Percentiles rank a stretch among this genome's conserved stretches.
These are phyloP conservation scores for Syrmaticus mikado DNA, from an alignment of 2,113 vertebrate genomes.

Conservation along the genomic window DNA sequence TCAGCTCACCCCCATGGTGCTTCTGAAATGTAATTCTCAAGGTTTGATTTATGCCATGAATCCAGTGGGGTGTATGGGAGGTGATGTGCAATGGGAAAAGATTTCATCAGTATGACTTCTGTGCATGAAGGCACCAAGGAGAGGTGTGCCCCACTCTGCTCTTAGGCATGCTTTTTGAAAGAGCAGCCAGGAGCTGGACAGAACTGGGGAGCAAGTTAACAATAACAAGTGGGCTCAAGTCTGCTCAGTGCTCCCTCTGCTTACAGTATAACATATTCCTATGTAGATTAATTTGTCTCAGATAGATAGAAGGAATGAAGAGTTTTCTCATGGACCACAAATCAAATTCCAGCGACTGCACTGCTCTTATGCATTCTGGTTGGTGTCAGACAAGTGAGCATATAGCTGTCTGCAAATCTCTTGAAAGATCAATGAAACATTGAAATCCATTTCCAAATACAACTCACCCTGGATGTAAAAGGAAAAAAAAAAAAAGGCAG, in stretches of 20 bases:
- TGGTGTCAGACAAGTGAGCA: not conserved
- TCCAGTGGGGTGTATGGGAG: not conserved
- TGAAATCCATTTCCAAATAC: not conserved
- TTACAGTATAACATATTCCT: not conserved
- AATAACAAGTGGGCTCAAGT: not conserved
- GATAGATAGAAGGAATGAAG: not conserved
- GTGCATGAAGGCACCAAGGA: not conserved
- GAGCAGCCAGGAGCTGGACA: not conserved
- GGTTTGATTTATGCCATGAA: not conserved
- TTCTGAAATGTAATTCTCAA: not conserved
- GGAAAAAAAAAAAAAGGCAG: not conserved
- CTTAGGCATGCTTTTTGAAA: not conserved
- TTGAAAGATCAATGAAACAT: not conserved
- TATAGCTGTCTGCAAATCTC: not conserved
- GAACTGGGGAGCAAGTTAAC: not conserved
- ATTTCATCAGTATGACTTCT: not conserved
- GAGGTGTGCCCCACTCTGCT: not conserved
- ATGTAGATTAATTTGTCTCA: not conserved
- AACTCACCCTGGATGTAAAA: not conserved
- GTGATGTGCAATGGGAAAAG: not conserved
- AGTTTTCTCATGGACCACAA: not conserved
- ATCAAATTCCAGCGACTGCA: rapidly evolving
- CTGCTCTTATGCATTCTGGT: not conserved
- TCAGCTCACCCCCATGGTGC: not conserved
- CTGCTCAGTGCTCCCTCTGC: not conserved